Percentiles rank a stretch among this genome's conserved stretches.
Conservation (phyloP, 2,888 invertebrate species). For the Nebria brevicollis region DNA sequence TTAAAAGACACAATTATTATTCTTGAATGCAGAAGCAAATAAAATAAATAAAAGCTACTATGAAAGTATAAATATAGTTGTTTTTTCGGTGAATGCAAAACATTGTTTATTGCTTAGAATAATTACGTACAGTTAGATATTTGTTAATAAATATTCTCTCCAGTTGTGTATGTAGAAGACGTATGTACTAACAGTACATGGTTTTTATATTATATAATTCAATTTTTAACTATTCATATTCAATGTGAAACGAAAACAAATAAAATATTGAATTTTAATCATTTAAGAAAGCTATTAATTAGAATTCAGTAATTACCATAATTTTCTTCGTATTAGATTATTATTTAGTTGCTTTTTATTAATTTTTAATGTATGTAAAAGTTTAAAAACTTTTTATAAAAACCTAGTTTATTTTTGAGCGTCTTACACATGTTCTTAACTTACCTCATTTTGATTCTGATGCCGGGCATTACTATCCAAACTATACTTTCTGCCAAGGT, state of each 20-base stretch:
- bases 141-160: too few relatives aligned
- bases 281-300: too few relatives aligned
- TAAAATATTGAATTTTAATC: too few relatives aligned
- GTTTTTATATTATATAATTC: too few relatives aligned
- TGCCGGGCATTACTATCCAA: constrained; percentile 31
- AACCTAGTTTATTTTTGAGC: too few relatives aligned
- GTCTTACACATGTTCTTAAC: neutral
- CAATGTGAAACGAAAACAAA: too few relatives aligned
- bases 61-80: neutral
- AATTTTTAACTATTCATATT: too few relatives aligned
- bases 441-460: constrained; percentile 17
- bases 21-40: neutral
- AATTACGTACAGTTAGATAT: too few relatives aligned
- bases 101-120: neutral
- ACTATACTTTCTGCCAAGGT: constrained; percentile 30
- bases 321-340: neutral
- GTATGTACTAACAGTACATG: too few relatives aligned
- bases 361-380: neutral
- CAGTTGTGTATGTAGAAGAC: too few relatives aligned
- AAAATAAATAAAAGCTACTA: neutral
- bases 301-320: neutral
- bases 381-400: neutral
- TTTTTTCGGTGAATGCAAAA: neutral
- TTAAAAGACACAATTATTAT: neutral
- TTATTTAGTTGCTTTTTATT: neutral